Percentiles rank a stretch among this genome's conserved stretches.
Evolutionary conservation across 2,113 vertebrate genomes (phyloP).

Genomic region (Acrocephalus arundinaceus): DNA sequence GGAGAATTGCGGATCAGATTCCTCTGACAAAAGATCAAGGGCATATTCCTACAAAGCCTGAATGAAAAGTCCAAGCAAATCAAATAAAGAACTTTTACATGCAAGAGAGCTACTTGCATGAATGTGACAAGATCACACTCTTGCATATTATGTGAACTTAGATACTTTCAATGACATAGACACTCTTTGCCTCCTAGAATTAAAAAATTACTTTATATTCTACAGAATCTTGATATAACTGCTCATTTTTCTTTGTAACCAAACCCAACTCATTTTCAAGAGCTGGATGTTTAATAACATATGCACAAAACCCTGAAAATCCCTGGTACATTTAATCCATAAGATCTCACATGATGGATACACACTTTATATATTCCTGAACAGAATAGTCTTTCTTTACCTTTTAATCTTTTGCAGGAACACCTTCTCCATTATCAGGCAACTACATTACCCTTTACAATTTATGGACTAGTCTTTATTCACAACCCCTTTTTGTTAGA

Average conservation of each 20-base stretch:
- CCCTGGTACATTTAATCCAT: background rate
- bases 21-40: background rate
- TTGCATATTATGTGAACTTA: background rate
- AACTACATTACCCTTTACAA: background rate
- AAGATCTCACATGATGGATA: background rate
- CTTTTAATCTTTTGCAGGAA: background rate
- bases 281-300: background rate
- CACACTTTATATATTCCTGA: background rate
- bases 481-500: background rate
- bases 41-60: background rate
- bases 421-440: background rate
- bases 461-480: background rate
- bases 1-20: background rate
- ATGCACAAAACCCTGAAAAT: background rate
- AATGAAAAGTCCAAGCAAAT: background rate
- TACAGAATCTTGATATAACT: background rate
- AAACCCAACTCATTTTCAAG: background rate
- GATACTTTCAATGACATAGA: background rate
- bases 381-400: background rate
- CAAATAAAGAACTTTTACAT: background rate
- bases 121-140: fast-evolving
- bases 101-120: background rate
- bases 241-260: background rate
- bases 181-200: background rate
- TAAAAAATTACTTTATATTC: background rate